Evolutionary conservation across 2,888 invertebrate genomes (phyloP), one percentile per base, ranked within the genome.

Genomic region (Andrena marginata): DNA sequence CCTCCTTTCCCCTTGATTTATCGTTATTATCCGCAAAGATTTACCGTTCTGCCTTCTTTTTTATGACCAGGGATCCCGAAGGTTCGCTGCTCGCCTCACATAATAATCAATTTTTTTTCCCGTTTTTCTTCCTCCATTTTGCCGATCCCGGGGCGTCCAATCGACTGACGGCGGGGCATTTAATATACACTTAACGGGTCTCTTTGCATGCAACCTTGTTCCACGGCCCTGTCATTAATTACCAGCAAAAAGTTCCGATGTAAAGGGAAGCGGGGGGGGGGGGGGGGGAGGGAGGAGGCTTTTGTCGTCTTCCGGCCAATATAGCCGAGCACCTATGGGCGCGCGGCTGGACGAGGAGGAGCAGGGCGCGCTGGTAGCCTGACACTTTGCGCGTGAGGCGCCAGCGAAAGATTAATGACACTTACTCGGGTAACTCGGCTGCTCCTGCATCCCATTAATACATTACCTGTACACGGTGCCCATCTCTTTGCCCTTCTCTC

Each of bases 371-470:
- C 65, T 59, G 63, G 73, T 64, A 81, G 65, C 56, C n/a, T 65
- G 78, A 77, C 80, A 80, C 80, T 88, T 86, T 79, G 79, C 84
- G 76, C 81, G 71, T 79, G 51, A 82, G 81, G 82, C 86, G 83
- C 80, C 81, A 77, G 70, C 80, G 77, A 84, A 89, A 89, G 90
- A 90, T 90, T 90, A 90, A 90, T 90, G 90, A 90, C 90, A 86
- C 90, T 89, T 82, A 75, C 89, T 78, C 63, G 85, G 86, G 78
- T 83, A 89, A 84, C 88, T 85, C 84, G 77, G 75, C 81, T 82
- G 81, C 83, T 82, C 70, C 87, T 85, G 89, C 90, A 90, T 90
- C 89, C 88, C 89, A 90, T 90, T 90, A 89, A 90, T 90, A 89
- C 82, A 90, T 90, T 89, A 90, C 81, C 82, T 78, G 82, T 86